phyloP scores from a whole-genome alignment of 92 coral and sea anemone species.

The Epizoanthus ramosus region DNA sequence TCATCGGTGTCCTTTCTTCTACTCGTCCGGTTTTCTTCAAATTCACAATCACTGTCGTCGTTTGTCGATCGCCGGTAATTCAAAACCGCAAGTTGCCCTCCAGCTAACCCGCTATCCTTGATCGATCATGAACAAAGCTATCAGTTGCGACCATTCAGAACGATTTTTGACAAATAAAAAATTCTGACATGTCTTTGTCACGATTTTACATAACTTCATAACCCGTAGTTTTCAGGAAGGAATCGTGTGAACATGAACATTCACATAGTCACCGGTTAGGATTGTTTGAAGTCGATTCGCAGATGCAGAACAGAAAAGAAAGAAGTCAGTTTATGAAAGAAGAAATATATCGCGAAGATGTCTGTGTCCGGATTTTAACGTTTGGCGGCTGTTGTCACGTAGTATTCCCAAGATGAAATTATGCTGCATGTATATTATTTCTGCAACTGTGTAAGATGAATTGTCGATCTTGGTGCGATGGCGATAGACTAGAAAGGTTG shows the following conservation, averaged over 20 bases:
- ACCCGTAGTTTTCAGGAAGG: too few relatives aligned
- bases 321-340: too few relatives aligned
- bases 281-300: too few relatives aligned
- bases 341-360: too few relatives aligned
- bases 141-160: conserved; percentile 19
- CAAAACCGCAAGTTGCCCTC: conserved; percentile 33
- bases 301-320: too few relatives aligned
- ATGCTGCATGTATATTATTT: not conserved
- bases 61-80: not conserved
- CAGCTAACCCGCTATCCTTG: conserved; percentile 25
- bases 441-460: too few relatives aligned
- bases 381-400: not conserved
- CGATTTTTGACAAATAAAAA: not conserved
- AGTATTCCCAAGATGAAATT: not conserved
- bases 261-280: too few relatives aligned
- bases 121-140: conserved; percentile 15
- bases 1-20: not conserved
- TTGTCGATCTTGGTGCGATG: too few relatives aligned
- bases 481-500: too few relatives aligned
- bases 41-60: not conserved
- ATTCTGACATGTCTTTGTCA: not conserved
- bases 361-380: not conserved
- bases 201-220: too few relatives aligned
- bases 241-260: too few relatives aligned
- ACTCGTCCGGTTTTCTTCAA: not conserved